phyloP scores from a whole-genome alignment of 2,888 invertebrate genomes.

The Scaptomyza flava region DNA sequence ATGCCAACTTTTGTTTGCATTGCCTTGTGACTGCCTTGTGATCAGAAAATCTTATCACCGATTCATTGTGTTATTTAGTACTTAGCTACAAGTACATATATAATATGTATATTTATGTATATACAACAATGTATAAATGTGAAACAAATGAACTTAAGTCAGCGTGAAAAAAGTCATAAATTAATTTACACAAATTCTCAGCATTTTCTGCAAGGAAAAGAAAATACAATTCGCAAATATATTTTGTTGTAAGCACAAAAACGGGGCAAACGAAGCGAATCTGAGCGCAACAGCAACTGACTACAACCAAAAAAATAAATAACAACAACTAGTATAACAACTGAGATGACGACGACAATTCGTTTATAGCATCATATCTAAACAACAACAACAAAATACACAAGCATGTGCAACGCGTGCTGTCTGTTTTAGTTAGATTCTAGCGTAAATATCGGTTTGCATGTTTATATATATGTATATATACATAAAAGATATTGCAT shows the following conservation, averaged over 20 bases:
- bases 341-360: slow-evolving; percentile 68
- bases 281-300: slow-evolving; percentile 58
- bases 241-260: slow-evolving; percentile 41
- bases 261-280: slow-evolving; percentile 57
- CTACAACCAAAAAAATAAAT: slow-evolving; percentile 3
- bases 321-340: slow-evolving; percentile 24
- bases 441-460: slow-evolving; percentile 45
- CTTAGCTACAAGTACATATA: slow-evolving; percentile 23
- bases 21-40: slow-evolving; percentile 28
- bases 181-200: slow-evolving; percentile 69
- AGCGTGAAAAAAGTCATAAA: slow-evolving; percentile 67
- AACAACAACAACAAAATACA: slow-evolving; percentile 23
- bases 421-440: slow-evolving; percentile 51
- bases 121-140: slow-evolving; percentile 37
- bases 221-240: slow-evolving; percentile 21
- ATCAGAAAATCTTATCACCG: slow-evolving; percentile 49
- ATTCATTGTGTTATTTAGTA: slow-evolving; percentile 24
- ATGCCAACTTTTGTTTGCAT: slow-evolving; percentile 3
- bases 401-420: slow-evolving; percentile 49
- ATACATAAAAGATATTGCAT: slow-evolving; percentile 21
- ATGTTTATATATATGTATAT: neutral
- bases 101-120: slow-evolving; percentile 7
- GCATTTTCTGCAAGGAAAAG: slow-evolving; percentile 46
- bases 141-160: slow-evolving; percentile 43
- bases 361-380: slow-evolving; percentile 71